Percentiles rank a stretch among this genome's conserved stretches.
These are phyloP conservation scores for Drosophila albomicans DNA, from an alignment of 1,140 invertebrate genomes.

Conservation along the genomic window DNA sequence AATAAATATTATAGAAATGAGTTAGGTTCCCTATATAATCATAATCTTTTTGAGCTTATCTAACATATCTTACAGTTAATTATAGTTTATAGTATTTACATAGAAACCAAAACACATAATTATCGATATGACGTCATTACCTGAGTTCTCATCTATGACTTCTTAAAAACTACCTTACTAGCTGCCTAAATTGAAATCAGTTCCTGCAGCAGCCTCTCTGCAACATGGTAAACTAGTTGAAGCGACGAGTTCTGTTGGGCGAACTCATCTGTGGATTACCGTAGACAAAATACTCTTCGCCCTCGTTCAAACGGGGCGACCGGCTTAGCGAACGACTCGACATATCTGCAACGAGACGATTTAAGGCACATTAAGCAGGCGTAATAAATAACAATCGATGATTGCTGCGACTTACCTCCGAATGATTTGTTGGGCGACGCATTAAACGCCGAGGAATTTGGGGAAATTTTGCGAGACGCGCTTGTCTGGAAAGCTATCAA, in stretches of 20 bases:
- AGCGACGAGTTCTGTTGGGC: constrained; percentile 38
- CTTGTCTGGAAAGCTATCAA: background rate
- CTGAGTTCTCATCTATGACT: constrained; percentile 7
- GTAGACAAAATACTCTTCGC: constrained; percentile 51
- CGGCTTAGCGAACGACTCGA: constrained; percentile 13
- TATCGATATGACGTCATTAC: background rate
- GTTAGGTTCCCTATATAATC: background rate
- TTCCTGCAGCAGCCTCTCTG: background rate
- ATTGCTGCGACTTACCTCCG: background rate
- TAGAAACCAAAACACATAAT: background rate
- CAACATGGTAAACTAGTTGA: constrained; percentile 21
- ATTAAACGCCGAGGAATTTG: background rate
- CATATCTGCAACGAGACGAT: constrained; percentile 8
- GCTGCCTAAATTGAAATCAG: constrained; percentile 6
- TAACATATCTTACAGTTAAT: background rate
- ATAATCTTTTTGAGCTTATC: constrained; percentile 1
- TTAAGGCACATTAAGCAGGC: background rate
- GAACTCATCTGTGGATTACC: constrained; percentile 41
- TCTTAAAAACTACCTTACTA: background rate
- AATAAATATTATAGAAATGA: constrained; percentile 23
- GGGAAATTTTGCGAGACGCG: background rate
- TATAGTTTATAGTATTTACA: background rate
- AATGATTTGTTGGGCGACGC: background rate
- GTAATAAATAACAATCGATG: background rate
- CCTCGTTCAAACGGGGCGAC: background rate